These are phyloP conservation scores for Parnassius orleans DNA, from an alignment of 2,888 invertebrate genomes.

Conservation along the genomic window DNA sequence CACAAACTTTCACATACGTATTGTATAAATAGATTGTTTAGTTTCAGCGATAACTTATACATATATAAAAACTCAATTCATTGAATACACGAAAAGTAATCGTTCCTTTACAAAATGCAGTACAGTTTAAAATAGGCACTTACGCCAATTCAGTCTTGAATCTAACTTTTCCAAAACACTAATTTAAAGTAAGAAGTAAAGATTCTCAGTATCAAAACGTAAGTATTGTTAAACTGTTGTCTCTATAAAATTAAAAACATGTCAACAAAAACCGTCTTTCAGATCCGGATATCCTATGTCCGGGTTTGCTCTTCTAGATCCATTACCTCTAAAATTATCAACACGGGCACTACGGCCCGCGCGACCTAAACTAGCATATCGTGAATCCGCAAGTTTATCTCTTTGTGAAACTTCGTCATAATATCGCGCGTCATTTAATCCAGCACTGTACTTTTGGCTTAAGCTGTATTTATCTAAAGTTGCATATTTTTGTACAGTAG, in stretches of 20 bases:
- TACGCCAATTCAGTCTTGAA: conserved; percentile 76
- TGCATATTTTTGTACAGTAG: conserved; percentile 77
- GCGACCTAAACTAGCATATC: conserved; percentile 75
- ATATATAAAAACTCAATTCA: too few species aligned
- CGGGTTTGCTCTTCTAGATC: conserved; percentile 69
- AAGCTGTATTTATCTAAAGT: conserved; percentile 79
- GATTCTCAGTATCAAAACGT: conserved; percentile 9
- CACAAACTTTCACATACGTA: too few species aligned
- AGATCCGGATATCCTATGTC: conserved; percentile 81
- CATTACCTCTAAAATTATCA: conserved; percentile 65
- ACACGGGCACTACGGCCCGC: conserved; percentile 63
- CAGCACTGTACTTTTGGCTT: conserved; percentile 78
- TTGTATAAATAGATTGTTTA: too few species aligned
- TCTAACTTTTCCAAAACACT: conserved; percentile 47
- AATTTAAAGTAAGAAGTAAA: conserved; percentile 33
- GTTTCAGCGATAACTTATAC: too few species aligned
- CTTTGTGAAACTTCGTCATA: conserved; percentile 77
- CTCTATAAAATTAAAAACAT: conserved; percentile 75
- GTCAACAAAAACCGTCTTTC: conserved; percentile 89
- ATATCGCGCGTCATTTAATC: conserved; percentile 76
- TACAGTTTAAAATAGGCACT: conserved; percentile 49
- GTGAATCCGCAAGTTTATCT: conserved; percentile 74
- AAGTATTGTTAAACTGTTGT: conserved; percentile 61
- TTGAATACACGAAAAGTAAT: neutral
- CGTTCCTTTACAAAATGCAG: conserved; percentile 14